Base-by-base conservation (phyloP, 2,113 vertebrate genomes). In the Neotoma lepida region DNA sequence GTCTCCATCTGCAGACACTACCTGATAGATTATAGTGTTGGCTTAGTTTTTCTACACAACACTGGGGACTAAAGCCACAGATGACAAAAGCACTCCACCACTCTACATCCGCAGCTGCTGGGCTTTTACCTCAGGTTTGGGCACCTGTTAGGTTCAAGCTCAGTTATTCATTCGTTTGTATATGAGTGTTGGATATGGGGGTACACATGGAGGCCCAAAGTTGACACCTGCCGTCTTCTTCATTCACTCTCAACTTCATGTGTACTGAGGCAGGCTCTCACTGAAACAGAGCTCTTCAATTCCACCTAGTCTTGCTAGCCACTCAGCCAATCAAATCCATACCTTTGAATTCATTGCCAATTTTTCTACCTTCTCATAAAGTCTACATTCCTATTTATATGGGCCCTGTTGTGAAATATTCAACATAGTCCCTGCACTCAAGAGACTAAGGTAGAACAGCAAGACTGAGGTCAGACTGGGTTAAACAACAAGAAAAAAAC, bases 301-400 rank as follows among this genome's bases (percentile, higher is more conserved):
- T 41, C 56, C 56, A 41, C n/a, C 35, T 82, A 8, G 2, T 82
- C n/a, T 82, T 61, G 22, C 80, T 9, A 30, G 56, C 2, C 13
- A 41, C 93, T 88, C 78, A 95, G 58, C 58, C 58, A 61, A 18
- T 7, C 2, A 63, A 95, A 4, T 1, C 1, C 51, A 81, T 51
- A 51, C 71, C 22, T 94, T 15, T 96, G 39, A 90, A 88, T 90
- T 80, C 39, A 64, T 51, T 76, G 44, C 9, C 58, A 90, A 89
- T 63, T 91, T 88, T 93, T 77, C 84, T 91, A 41, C 61, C 13
- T 58, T 89, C 15, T 91, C 28, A 30, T 71, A 71, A 93, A 41
- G 77, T 78, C 82, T n/a, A 85, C 63, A 58, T 44, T 88, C n/a
- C 15, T 44, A 41, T 44, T 88, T 26, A 58, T 44, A 58, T 4